Evolutionary conservation across 2,113 vertebrate species (phyloP).

Genomic region (Stomatorhinus ivindoensis): DNA sequence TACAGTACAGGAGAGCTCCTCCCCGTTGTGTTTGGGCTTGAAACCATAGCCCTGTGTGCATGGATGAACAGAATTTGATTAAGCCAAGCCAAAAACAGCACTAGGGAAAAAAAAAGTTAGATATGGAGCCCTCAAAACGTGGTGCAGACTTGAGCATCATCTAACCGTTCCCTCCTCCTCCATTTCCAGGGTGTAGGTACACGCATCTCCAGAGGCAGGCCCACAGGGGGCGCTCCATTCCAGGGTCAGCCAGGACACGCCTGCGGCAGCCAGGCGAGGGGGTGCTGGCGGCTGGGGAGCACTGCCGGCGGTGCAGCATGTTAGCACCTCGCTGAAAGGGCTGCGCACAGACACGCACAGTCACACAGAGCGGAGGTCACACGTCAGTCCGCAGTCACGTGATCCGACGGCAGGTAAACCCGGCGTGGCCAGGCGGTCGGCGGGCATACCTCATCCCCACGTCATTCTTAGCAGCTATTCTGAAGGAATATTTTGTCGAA

Average conservation of each 20-base stretch:
- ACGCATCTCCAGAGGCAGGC: constrained; percentile 38
- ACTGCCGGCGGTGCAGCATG: constrained; percentile 55
- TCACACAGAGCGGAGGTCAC: constrained; percentile 4
- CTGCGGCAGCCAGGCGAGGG: constrained; percentile 48
- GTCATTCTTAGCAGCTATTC: constrained; percentile 70
- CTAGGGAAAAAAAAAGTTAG: not conserved
- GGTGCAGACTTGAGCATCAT: not conserved
- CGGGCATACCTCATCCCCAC: constrained; percentile 61
- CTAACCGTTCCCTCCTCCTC: constrained; percentile 68
- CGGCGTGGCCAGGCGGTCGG: not conserved
- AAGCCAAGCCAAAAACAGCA: not conserved
- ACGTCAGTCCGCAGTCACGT: not conserved
- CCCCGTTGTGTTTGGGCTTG: constrained; percentile 66
- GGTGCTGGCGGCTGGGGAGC: constrained; percentile 49
- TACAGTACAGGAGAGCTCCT: constrained; percentile 63
- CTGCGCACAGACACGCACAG: constrained; percentile 33
- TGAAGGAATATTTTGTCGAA: constrained; percentile 64
- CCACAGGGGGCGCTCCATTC: constrained; percentile 57
- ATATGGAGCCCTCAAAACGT: not conserved
- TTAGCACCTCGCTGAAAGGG: constrained; percentile 61
- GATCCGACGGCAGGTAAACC: not conserved
- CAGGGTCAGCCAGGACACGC: constrained; percentile 55
- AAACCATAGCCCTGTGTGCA: constrained; percentile 61
- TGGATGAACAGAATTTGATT: not conserved
- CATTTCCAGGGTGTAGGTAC: constrained; percentile 66